A percentile compares a stretch with the other conserved stretches of the same genome.
phyloP scores from a whole-genome alignment of 2,888 invertebrate genomes.

The Nomada hirtipes region DNA sequence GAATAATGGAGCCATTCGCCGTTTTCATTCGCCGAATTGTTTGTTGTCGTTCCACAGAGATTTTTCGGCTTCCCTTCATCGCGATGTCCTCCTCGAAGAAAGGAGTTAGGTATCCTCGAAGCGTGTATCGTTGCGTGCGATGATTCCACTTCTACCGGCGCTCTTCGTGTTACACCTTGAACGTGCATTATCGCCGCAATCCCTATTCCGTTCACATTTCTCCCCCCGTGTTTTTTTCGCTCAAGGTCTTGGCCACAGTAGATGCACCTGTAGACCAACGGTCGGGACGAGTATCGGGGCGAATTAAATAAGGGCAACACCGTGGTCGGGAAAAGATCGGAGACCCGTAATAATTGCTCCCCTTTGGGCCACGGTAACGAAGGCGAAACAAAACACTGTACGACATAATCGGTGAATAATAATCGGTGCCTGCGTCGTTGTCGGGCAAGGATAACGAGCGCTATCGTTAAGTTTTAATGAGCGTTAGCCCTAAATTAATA shows the following conservation, averaged over 20 bases:
- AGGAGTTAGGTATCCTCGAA: too few species aligned
- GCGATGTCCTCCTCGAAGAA: neutral
- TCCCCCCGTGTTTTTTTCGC: too few species aligned
- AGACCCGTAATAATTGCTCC: slow-evolving; percentile 57
- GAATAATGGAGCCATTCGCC: slow-evolving; percentile 15
- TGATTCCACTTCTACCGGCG: too few species aligned
- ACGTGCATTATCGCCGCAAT: too few species aligned
- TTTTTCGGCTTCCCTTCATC: neutral
- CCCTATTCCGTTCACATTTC: too few species aligned
- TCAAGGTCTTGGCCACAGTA: neutral
- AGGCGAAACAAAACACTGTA: slow-evolving; percentile 69
- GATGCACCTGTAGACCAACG: neutral
- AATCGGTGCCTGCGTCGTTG: slow-evolving; percentile 68
- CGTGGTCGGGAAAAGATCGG: neutral
- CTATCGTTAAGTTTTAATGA: slow-evolving; percentile 74
- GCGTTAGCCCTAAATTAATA: slow-evolving; percentile 71
- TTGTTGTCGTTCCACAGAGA: neutral
- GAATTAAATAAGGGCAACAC: slow-evolving; percentile 12
- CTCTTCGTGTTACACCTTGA: too few species aligned
- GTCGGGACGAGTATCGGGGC: neutral
- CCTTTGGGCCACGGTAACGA: slow-evolving; percentile 64
- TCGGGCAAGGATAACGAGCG: slow-evolving; percentile 69
- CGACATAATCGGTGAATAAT: slow-evolving; percentile 70
- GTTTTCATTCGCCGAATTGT: slow-evolving; percentile 6
- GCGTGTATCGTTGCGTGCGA: too few species aligned